Evolutionary conservation across 2,888 invertebrate genomes (phyloP).

Genomic region (Herminia tarsipennalis): DNA sequence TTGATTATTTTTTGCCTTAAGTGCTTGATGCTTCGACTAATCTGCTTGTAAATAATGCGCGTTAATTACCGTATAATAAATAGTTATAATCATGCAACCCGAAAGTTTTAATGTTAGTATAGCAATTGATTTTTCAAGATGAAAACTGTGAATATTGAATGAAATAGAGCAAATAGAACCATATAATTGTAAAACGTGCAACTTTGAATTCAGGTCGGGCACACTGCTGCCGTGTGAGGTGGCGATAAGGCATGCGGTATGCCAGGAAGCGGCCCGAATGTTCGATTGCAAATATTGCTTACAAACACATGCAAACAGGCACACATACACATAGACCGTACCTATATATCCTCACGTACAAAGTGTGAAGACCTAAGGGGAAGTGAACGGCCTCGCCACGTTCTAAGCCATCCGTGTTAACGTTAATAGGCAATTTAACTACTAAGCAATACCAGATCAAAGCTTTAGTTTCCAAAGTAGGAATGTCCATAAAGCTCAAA

Average conservation of each 20-base stretch:
- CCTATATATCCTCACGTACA: conserved; percentile 40
- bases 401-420: conserved; percentile 58
- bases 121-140: no score
- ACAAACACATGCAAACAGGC: conserved; percentile 1
- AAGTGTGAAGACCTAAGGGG: conserved; percentile 47
- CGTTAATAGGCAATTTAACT: conserved; percentile 3
- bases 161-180: conserved; percentile 23
- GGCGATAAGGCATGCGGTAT: conserved; percentile 64
- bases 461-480: conserved; percentile 6
- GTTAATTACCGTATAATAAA: no score
- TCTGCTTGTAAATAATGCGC: no score
- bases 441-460: conserved; percentile 4
- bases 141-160: no score
- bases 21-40: no score
- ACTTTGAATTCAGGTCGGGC: conserved; percentile 44
- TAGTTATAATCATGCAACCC: no score
- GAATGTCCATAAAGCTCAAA: conserved; percentile 17
- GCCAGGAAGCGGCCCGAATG: conserved; percentile 53
- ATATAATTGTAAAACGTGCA: conserved; percentile 25
- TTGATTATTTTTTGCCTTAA: no score
- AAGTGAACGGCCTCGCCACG: conserved; percentile 72
- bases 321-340: not conserved
- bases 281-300: conserved; percentile 35
- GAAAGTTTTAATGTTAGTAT: no score
- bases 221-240: conserved; percentile 21